Evolutionary conservation across 2,113 vertebrate genomes (phyloP), one percentile per base, ranked within the genome.

Genomic region (Calidris pugnax): DNA sequence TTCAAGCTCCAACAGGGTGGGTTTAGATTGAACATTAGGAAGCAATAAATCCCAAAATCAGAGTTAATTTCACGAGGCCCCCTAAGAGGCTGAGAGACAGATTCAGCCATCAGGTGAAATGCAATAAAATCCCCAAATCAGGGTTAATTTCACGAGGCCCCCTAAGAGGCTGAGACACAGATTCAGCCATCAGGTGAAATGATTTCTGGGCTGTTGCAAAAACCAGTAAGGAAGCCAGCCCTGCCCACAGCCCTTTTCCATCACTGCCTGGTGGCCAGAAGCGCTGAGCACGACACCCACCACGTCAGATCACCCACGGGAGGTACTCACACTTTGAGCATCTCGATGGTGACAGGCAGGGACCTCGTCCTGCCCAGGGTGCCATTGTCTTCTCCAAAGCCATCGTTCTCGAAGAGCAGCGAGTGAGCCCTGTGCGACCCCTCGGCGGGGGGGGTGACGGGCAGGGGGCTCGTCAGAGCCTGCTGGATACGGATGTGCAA

Each of bases 401-500:
- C 97, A 6, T 98, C 98, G 1, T 95, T 98, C 97, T 99, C 99
- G 4, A 99, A 99, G 45, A 99, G 99, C 95, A 99, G 97, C 0
- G 99, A 97, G 85, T 99, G 99, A 5, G 99, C 99, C 45, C 99
- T 98, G 89, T 99, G 99, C 3, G 98, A 98, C 18, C 99, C 98
- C 10, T 99, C 99, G 3, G 99, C 97, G 30, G 99, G 98, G 0
- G 99, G 99, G 32, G 98, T 98, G 60, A 97, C 75, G 0, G 99
- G 99, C 86, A 99, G 98, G 1, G 99, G 99, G 73, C 99, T 99
- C 72, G 98, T 98, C 77, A 99, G 97, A 13, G 99, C 99, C 93
- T 99, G 98, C 97, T 99, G 99, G 97, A 99, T 99, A 96, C 99
- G 99, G 95, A 99, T 99, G 95, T 99, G 99, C 87, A 99, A 95